A percentile compares a stretch with the other conserved stretches of the same genome.
These are phyloP conservation scores for Drosophila mulleri DNA, from an alignment of 2,888 invertebrate genomes.

Conservation along the genomic window DNA sequence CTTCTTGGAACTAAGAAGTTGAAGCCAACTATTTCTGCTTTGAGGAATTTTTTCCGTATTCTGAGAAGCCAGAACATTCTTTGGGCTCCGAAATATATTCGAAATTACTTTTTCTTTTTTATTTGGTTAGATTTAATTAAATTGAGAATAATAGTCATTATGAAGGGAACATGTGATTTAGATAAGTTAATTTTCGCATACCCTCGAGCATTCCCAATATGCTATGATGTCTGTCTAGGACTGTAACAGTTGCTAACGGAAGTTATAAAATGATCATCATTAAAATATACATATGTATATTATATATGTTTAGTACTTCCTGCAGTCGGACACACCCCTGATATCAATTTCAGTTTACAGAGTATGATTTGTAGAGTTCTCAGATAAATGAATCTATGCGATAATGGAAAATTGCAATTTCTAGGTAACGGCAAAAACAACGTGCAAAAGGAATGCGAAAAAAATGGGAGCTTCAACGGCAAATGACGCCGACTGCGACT, in stretches of 20 bases:
- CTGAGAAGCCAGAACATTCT: background rate
- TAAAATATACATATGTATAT: too few relatives aligned
- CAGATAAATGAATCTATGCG: slow-evolving; percentile 13
- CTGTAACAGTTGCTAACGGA: too few relatives aligned
- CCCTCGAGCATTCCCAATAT: background rate
- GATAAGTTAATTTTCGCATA: background rate
- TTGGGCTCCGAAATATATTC: background rate
- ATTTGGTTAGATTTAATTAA: background rate
- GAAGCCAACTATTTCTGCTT: background rate
- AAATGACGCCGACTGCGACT: slow-evolving; percentile 1
- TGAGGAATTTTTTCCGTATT: slow-evolving; percentile 6
- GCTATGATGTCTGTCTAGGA: too few relatives aligned
- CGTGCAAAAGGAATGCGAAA: slow-evolving; percentile 7
- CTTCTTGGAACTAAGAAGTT: slow-evolving; percentile 2
- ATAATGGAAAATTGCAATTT: slow-evolving; percentile 11
- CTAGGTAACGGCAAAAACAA: slow-evolving; percentile 4
- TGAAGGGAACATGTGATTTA: background rate
- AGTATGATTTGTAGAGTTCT: background rate
- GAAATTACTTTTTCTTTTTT: background rate
- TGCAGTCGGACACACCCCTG: background rate
- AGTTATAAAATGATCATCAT: too few relatives aligned
- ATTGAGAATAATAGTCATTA: background rate
- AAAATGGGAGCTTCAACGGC: background rate
- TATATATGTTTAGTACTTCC: too few relatives aligned
- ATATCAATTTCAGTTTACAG: background rate